These are phyloP conservation scores for Heliconius aoede DNA, from an alignment of 2,888 invertebrate species.

Conservation along the genomic window DNA sequence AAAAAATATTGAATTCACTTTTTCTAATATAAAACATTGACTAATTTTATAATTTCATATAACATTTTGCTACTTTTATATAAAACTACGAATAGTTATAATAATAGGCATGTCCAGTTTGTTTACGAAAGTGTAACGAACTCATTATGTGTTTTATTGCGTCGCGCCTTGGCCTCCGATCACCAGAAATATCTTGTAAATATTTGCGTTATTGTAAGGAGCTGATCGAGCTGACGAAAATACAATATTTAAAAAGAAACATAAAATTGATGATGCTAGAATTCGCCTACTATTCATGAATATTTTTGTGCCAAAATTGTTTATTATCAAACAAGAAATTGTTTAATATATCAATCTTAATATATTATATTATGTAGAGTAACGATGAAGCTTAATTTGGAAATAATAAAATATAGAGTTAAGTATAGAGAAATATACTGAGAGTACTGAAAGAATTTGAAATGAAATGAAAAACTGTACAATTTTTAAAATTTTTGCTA, in stretches of 20 bases:
- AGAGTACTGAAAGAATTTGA: not conserved
- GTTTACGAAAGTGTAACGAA: constrained; percentile 59
- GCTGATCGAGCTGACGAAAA: constrained; percentile 31
- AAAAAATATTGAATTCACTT: not conserved
- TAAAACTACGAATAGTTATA: not conserved
- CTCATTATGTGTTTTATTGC: constrained; percentile 56
- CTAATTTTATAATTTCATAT: no score
- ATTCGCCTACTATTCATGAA: not conserved
- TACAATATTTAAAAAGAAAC: constrained; percentile 16
- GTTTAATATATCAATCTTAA: not conserved
- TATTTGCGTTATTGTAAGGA: constrained; percentile 57
- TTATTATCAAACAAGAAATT: not conserved
- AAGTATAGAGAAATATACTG: no score
- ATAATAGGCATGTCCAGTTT: not conserved
- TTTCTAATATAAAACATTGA: not conserved
- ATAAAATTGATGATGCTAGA: not conserved
- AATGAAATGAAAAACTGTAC: not conserved
- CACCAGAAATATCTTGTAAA: constrained; percentile 67
- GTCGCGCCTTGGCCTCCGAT: constrained; percentile 55
- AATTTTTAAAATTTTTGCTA: not conserved
- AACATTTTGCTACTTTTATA: not conserved
- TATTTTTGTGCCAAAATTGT: not conserved
- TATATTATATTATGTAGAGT: not conserved
- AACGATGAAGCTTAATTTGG: not conserved
- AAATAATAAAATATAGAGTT: no score